phyloP scores from a whole-genome alignment of 2,888 invertebrate species.

The Brachypalpus laphriformis region DNA sequence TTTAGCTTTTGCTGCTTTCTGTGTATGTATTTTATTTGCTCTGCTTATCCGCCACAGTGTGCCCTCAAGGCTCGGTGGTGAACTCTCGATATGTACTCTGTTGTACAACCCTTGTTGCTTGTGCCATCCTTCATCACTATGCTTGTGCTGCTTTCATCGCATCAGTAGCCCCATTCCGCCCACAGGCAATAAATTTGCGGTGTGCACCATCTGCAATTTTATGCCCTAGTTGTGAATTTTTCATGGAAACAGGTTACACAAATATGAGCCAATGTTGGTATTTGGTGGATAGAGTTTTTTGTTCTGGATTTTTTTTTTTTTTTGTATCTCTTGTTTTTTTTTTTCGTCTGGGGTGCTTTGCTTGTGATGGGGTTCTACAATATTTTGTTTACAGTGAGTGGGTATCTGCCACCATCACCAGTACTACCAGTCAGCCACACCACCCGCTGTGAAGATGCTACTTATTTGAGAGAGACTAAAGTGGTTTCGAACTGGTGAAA shows the following conservation, averaged over 20 bases:
- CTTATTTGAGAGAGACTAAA: background rate
- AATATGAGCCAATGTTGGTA: constrained; percentile 79
- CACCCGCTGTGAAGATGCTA: constrained; percentile 9
- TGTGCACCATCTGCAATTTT: constrained; percentile 77
- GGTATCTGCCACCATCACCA: background rate
- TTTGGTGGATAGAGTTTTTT: constrained; percentile 44
- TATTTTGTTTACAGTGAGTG: background rate
- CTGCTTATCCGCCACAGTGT: constrained; percentile 29
- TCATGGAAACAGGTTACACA: constrained; percentile 80
- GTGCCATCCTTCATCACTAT: constrained; percentile 35
- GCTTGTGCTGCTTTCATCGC: constrained; percentile 59
- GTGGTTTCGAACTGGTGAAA: constrained; percentile 13
- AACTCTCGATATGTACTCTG: constrained; percentile 1
- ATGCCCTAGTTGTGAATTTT: constrained; percentile 79
- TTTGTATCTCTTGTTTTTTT: background rate
- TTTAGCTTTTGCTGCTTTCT: constrained; percentile 16
- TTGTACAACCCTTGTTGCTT: constrained; percentile 35
- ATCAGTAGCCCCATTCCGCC: constrained; percentile 30
- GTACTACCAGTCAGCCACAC: no score
- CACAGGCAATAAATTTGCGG: constrained; percentile 72
- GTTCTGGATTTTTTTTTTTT: constrained; percentile 4
- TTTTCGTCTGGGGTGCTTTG: background rate
- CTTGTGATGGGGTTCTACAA: background rate
- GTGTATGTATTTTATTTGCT: constrained; percentile 45
- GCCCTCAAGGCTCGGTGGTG: constrained; percentile 23